Percentiles rank a stretch among this genome's conserved stretches.
Conservation (phyloP, 2,113 vertebrate genomes). For the Anseranas semipalmata region DNA sequence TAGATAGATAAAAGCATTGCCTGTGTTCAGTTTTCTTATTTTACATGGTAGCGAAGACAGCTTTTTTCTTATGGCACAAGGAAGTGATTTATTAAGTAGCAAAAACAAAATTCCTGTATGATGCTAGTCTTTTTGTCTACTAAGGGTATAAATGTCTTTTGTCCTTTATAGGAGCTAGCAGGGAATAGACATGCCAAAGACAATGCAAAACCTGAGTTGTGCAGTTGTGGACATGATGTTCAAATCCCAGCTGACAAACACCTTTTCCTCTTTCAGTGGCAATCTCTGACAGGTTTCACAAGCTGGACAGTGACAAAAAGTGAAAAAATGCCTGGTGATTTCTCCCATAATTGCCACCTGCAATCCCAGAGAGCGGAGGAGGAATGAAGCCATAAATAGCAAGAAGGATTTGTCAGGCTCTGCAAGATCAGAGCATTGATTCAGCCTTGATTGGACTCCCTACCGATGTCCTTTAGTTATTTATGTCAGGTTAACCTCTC, state of each 20-base stretch:
- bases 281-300: not conserved
- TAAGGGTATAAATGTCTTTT: not conserved
- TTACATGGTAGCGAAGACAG: not conserved
- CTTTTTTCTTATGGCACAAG: not conserved
- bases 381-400: constrained; percentile 34
- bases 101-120: not conserved
- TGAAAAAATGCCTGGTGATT: not conserved
- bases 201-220: not conserved
- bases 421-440: constrained; percentile 48
- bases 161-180: not conserved
- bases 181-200: not conserved
- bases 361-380: not conserved
- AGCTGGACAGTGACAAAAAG: not conserved
- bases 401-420: constrained; percentile 30
- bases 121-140: not conserved
- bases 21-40: not conserved
- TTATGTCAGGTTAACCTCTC: constrained; percentile 57
- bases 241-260: not conserved
- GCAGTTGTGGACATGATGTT: not conserved
- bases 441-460: constrained; percentile 63
- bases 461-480: not conserved
- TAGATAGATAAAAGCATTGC: not conserved
- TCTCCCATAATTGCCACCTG: constrained; percentile 27
- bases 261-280: not conserved
- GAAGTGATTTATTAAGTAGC: not conserved